Base-by-base conservation (phyloP, 1,140 invertebrate genomes). In the Rhagoletis zephyria region DNA sequence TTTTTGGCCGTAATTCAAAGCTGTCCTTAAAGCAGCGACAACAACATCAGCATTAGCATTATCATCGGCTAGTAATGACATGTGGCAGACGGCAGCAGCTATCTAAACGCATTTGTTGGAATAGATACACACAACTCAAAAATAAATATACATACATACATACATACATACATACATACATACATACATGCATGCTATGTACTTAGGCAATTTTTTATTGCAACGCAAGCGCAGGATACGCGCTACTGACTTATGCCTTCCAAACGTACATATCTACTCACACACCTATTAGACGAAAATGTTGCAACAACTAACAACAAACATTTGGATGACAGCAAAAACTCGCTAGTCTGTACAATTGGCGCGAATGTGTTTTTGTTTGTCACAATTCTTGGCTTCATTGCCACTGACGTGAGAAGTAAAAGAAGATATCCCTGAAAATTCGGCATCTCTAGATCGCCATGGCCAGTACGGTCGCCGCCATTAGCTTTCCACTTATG, bases 321-420 rank as follows among this genome's bases (percentile, higher is more conserved):
- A 70, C 67, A 70, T 70, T 70, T 5, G 42, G 0, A 48, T 45
- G 67, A 48, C 12, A 70, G 67, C 42, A 74, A 74, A 74, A 74
- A 74, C 42, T 74, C 40, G 12, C 16, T 48, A 5, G 67, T 74
- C 67, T 74, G 67, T 48, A 6, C 45, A 12, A 48, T 74, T 74
- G 67, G 67, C 67, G 74, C 74, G 42, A 30, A 30, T 51, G 70
- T 48, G 70, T 0, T 74, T 48, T 74, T 74, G 42, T 10, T 45
- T n/a, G 19, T 14, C 16, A 14, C 40, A 5, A 5, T 30, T 19
- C 6, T 40, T 67, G 64, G 30, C 64, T 14, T 67, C 30, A 67
- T 4, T 30, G n/a, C n/a, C 19, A 19, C 64, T 9, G 64, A 67
- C 19, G 64, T 7, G 40, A 7, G 3, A 19, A 67, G 64, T 14